phyloP scores from a whole-genome alignment of 2,797 vertebrate genomes.

The Trachurus trachurus region DNA sequence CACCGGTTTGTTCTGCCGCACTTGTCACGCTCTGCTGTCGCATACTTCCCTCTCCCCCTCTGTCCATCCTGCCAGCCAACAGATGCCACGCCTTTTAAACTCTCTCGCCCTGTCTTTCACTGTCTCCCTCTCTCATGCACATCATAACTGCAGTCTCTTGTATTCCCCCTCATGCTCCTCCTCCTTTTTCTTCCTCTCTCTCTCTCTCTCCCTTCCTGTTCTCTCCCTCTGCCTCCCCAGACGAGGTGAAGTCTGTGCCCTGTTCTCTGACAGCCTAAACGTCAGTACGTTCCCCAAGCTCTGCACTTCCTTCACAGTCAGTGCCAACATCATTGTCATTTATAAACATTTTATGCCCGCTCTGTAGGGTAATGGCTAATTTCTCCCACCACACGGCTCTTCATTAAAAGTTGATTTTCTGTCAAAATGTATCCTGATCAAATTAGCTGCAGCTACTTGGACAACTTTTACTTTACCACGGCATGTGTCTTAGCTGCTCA shows the following conservation, averaged over 20 bases:
- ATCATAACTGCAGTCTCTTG: slow-evolving; percentile 56
- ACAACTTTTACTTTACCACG: slow-evolving; percentile 74
- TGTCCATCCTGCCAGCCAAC: slow-evolving; percentile 74
- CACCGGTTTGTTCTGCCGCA: slow-evolving; percentile 85
- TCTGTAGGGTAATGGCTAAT: slow-evolving; percentile 86
- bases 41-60: slow-evolving; percentile 69
- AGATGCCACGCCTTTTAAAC: slow-evolving; percentile 79
- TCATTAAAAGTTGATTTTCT: slow-evolving; percentile 97
- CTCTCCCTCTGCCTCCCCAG: slow-evolving; percentile 24
- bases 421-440: slow-evolving; percentile 92
- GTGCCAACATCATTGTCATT: slow-evolving; percentile 82
- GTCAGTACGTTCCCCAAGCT: slow-evolving; percentile 64
- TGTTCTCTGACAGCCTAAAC: slow-evolving; percentile 58
- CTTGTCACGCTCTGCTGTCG: slow-evolving; percentile 76
- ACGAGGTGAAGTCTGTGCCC: slow-evolving; percentile 53
- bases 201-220: slow-evolving; percentile 3
- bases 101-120: slow-evolving; percentile 75
- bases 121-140: slow-evolving; percentile 72
- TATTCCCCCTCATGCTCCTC: slow-evolving; percentile 24
- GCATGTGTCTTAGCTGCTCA: slow-evolving; percentile 63
- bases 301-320: slow-evolving; percentile 72
- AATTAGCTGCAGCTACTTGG: slow-evolving; percentile 88
- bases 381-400: slow-evolving; percentile 88
- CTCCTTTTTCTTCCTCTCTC: slow-evolving; percentile 31
- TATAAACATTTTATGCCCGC: slow-evolving; percentile 86